phyloP scores from a whole-genome alignment of 2,113 vertebrate species.

The Catagonus wagneri region DNA sequence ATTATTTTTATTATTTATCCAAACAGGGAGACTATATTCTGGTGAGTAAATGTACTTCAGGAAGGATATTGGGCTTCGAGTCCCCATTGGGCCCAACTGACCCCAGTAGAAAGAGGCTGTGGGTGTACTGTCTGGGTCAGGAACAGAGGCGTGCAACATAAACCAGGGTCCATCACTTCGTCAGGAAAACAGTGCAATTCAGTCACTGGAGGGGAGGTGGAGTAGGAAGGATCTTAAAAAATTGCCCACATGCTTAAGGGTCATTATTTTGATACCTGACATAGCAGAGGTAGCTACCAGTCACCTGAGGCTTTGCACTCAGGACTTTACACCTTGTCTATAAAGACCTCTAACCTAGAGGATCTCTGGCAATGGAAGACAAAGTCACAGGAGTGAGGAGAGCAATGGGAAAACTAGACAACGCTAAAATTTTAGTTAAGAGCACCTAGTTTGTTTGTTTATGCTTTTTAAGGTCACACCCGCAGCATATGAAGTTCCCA shows the following conservation, averaged over 20 bases:
- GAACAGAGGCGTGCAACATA: background rate
- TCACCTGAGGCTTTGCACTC: too few species aligned
- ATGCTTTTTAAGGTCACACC: too few species aligned
- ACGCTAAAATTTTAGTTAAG: background rate
- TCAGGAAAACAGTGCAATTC: background rate
- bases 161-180: background rate
- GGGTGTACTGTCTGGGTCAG: background rate
- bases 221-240: background rate
- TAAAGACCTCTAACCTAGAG: background rate
- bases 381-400: background rate
- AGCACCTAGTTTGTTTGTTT: background rate
- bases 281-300: background rate
- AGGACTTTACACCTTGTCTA: background rate
- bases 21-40: background rate
- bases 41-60: background rate
- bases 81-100: fast-evolving
- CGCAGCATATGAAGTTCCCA: too few species aligned
- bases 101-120: background rate
- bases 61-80: background rate
- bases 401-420: background rate
- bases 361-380: background rate
- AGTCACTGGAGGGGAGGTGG: too few species aligned
- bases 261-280: background rate
- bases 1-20: background rate
- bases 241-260: fast-evolving